Base-by-base conservation (phyloP, 2,888 invertebrate species). In the Thymelicus lineola region DNA sequence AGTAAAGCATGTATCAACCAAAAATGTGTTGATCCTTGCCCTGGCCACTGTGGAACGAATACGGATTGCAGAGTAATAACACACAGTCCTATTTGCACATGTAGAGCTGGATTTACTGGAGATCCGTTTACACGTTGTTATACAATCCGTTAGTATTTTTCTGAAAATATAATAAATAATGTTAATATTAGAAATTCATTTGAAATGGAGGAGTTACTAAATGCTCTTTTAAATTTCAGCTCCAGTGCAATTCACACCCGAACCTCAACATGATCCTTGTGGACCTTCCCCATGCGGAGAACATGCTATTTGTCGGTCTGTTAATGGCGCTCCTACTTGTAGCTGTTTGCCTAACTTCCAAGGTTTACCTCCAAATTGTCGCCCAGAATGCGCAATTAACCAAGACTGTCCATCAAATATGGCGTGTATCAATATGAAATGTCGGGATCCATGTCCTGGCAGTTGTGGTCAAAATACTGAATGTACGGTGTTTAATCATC, bases 51-150 rank as follows among this genome's bases (percentile, higher is more conserved):
- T 79, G 97, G 96, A 55, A 89, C 91, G 80, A 95, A 96, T 78
- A 93, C 96, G 6, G 90, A 95, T 50, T 98, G 98, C 81, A 95
- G 95, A 82, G 96, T 97, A 2, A 95, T 96, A 71, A 96, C 97
- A 82, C 97, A 97, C 81, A 96, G 96, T 82, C 97, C 97, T 3
- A 95, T 97, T 78, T 98, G 97, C 84, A 95, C 95, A 65, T 97
- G 97, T 82, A 93, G 90, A 35, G 78, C 86, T 20, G 93, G 94
- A 58, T 95, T 93, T 76, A 95, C 95, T 17, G 96, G 96, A 17
- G 96, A 97, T 88, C 96, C 96, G n/a, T 95, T 96, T 78, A 94
- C 95, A 45, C 94, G 95, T 77, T 96, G 96, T 80, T 94, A 91
- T 76, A 86, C 90, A 58, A 86, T 93, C 83, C 88, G 94, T 95